These are phyloP conservation scores for Achlya flavicornis DNA, from an alignment of 2,888 invertebrate species.

Conservation along the genomic window DNA sequence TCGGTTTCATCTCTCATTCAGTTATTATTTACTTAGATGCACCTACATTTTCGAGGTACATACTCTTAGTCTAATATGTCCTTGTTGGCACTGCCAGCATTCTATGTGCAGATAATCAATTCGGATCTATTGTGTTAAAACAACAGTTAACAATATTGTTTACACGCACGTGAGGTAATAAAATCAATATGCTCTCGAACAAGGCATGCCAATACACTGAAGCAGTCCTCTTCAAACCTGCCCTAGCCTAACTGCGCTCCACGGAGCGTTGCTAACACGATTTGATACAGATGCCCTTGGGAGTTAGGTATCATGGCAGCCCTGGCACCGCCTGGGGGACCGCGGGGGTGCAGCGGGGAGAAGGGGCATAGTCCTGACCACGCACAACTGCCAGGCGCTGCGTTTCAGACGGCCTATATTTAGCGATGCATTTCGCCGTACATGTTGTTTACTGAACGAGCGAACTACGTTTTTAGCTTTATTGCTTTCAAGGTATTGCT, in stretches of 20 bases:
- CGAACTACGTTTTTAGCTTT: slow-evolving; percentile 32
- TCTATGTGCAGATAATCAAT: too few species aligned
- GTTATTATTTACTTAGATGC: too few species aligned
- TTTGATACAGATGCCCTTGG: slow-evolving; percentile 50
- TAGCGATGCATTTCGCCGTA: slow-evolving; percentile 70
- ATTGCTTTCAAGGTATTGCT: slow-evolving; percentile 16
- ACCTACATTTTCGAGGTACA: too few species aligned
- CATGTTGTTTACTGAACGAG: slow-evolving; percentile 42
- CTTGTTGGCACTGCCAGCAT: too few species aligned
- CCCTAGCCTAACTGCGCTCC: slow-evolving; percentile 25
- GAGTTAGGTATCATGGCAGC: slow-evolving; percentile 49
- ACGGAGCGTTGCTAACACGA: slow-evolving; percentile 21
- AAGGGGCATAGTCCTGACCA: slow-evolving; percentile 71
- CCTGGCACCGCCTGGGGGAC: slow-evolving; percentile 31
- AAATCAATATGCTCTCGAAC: slow-evolving; percentile 2
- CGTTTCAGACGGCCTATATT: slow-evolving; percentile 69
- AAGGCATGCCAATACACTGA: not conserved
- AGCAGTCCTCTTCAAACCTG: slow-evolving; percentile 21
- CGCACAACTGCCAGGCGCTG: slow-evolving; percentile 68
- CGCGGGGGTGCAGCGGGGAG: slow-evolving; percentile 41
- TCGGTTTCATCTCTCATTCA: too few species aligned
- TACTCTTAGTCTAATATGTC: too few species aligned
- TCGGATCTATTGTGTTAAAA: not conserved
- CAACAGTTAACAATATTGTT: slow-evolving; percentile 16
- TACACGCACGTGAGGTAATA: not conserved